phyloP scores from a whole-genome alignment of 2,113 vertebrate genomes.

The Clarias macrocephalus region DNA sequence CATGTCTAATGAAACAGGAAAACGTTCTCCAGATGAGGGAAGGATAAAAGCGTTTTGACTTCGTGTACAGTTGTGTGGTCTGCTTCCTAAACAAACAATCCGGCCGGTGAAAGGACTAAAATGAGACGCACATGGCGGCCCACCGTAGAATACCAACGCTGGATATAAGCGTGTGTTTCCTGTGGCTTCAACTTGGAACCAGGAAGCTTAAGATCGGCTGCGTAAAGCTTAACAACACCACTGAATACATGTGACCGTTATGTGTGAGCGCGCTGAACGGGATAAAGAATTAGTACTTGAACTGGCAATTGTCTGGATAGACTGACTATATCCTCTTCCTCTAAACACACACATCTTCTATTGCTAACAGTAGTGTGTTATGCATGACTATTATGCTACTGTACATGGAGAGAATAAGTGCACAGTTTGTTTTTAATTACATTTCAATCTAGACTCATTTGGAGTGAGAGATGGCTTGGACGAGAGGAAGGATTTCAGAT shows the following conservation, averaged over 20 bases:
- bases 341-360: neutral
- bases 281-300: neutral
- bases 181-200: neutral
- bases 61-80: conserved; percentile 6
- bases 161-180: neutral
- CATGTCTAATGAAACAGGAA: conserved; percentile 34
- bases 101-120: conserved; percentile 4
- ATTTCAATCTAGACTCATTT: neutral
- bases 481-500: conserved; percentile 43
- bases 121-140: conserved; percentile 14
- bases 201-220: neutral
- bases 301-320: conserved; percentile 17
- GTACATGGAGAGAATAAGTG: neutral
- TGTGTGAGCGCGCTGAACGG: neutral
- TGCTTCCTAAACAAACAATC: conserved; percentile 31
- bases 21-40: conserved; percentile 7
- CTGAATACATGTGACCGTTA: neutral
- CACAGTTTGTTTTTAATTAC: conserved; percentile 31
- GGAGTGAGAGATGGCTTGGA: conserved; percentile 15
- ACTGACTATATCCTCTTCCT: neutral
- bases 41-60: conserved; percentile 9
- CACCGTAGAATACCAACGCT: neutral
- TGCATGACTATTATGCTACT: neutral
- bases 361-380: neutral
- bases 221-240: neutral